Evolutionary conservation across 23 tunicate species (phyloP).

Genomic region (Halocynthia aurantium): DNA sequence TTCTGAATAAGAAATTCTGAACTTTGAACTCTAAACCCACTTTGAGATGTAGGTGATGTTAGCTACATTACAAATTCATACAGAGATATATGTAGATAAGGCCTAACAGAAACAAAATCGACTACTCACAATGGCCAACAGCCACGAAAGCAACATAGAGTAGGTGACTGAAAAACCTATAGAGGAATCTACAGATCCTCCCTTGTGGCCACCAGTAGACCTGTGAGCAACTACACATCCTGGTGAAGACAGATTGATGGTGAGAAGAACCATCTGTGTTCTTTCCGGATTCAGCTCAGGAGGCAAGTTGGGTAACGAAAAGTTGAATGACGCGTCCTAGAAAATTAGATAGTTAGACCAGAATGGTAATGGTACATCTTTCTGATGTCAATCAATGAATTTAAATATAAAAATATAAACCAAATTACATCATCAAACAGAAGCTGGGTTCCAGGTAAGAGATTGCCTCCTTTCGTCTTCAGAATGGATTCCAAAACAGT

Average conservation of each 20-base stretch:
- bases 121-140: conserved; percentile 57
- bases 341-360: background rate
- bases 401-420: background rate
- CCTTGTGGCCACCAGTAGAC: conserved; percentile 38
- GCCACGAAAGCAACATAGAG: conserved; percentile 59
- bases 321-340: conserved; percentile 29
- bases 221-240: conserved; percentile 48
- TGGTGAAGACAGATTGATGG: conserved; percentile 47
- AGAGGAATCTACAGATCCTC: conserved; percentile 34
- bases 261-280: conserved; percentile 35
- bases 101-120: background rate
- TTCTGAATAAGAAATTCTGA: background rate
- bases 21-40: background rate
- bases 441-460: conserved; percentile 4
- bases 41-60: background rate
- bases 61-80: background rate
- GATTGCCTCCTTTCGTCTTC: background rate
- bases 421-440: conserved; percentile 46
- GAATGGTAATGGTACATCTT: background rate
- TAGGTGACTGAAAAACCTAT: conserved; percentile 50
- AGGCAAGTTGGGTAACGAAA: conserved; percentile 27
- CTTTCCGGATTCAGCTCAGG: background rate
- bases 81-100: background rate
- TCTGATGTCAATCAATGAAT: background rate
- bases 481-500: no score